phyloP scores from a whole-genome alignment of 1,140 invertebrate genomes.

The Ceratosolen fusciceps region DNA sequence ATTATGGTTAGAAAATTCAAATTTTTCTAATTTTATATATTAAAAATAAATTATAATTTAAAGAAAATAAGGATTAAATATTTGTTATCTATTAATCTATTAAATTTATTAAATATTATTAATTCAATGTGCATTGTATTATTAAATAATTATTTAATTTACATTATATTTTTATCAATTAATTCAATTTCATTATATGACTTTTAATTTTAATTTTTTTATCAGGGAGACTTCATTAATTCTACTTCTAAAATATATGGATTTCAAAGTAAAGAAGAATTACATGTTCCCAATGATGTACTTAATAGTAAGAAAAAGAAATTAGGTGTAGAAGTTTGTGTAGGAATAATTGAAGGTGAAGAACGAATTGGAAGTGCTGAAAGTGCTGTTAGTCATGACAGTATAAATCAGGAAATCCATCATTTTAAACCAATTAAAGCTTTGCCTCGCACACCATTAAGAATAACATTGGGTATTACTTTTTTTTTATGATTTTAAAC shows the following conservation, averaged over 20 bases:
- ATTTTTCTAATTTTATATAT: not conserved
- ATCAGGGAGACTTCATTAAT: constrained; percentile 57
- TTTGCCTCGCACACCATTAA: constrained; percentile 69
- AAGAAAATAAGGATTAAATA: not conserved
- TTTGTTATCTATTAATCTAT: not conserved
- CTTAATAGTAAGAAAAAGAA: constrained; percentile 69
- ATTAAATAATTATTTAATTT: too few species aligned
- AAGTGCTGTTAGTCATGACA: constrained; percentile 72
- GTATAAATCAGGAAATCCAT: constrained; percentile 75
- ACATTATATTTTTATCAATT: too few species aligned
- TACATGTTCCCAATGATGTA: constrained; percentile 72
- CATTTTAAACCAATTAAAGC: constrained; percentile 75
- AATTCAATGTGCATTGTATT: not conserved
- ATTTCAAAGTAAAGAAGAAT: constrained; percentile 71
- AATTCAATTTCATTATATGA: not conserved
- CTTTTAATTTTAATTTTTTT: not conserved
- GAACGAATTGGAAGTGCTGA: constrained; percentile 66
- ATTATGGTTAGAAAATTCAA: constrained; percentile 30
- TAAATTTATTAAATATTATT: not conserved
- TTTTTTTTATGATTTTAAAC: not conserved
- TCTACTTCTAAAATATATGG: constrained; percentile 65
- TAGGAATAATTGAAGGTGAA: constrained; percentile 59
- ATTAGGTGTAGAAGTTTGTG: constrained; percentile 65
- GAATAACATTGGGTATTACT: constrained; percentile 61
- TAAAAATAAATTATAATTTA: not conserved